Conservation (phyloP, 2,888 invertebrate genomes). For the Shargacucullia verbasci region DNA sequence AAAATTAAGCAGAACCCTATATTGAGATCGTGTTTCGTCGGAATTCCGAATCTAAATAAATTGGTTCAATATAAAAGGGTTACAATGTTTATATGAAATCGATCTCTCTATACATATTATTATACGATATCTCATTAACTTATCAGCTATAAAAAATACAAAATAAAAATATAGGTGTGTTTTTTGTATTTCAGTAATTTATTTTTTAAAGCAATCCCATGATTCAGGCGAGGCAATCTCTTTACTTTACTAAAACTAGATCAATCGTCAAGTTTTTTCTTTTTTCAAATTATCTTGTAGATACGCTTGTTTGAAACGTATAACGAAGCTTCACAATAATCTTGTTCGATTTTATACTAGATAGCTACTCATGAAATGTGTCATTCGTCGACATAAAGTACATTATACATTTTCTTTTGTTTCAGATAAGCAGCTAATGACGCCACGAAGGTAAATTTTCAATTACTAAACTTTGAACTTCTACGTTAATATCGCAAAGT, state of each 20-base stretch:
- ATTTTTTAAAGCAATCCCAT: not conserved
- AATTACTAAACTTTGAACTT: not conserved
- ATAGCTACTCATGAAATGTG: too few species aligned
- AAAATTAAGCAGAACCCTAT: not conserved
- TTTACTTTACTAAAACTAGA: not conserved
- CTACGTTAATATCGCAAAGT: slow-evolving; percentile 1
- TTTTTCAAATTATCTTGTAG: too few species aligned
- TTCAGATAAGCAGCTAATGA: slow-evolving; percentile 5
- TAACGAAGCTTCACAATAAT: too few species aligned
- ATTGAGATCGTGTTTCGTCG: not conserved
- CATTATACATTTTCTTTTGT: not conserved
- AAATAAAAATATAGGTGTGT: slow-evolving; percentile 3
- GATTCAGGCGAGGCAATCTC: not conserved
- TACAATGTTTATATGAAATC: slow-evolving; percentile 1
- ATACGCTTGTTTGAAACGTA: too few species aligned
- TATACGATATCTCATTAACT: slow-evolving; percentile 3
- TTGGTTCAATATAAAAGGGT: not conserved
- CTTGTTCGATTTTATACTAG: too few species aligned
- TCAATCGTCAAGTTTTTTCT: too few species aligned
- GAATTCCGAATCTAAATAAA: not conserved
- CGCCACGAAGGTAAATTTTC: slow-evolving; percentile 2
- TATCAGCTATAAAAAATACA: not conserved
- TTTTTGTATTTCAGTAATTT: not conserved
- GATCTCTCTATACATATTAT: not conserved
- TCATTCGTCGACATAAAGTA: not conserved